phyloP scores from a whole-genome alignment of 2,888 invertebrate genomes.

The Cetonia aurata region DNA sequence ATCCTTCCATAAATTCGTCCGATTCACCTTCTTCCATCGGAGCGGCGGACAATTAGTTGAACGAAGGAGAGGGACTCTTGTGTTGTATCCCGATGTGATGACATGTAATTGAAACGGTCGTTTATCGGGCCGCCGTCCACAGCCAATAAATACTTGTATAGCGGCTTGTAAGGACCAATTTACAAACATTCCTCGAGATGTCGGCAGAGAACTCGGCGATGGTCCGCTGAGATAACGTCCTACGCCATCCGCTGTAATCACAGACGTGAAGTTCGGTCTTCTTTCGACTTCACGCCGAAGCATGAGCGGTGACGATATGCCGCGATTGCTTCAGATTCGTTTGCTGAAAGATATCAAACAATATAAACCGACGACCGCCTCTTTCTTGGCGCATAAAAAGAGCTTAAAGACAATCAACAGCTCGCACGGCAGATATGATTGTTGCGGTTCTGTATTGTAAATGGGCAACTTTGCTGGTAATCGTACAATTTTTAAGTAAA shows the following conservation, averaged over 20 bases:
- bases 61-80: constrained; percentile 39
- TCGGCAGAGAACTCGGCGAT: constrained; percentile 61
- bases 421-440: constrained; percentile 4
- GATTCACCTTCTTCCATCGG: constrained; percentile 28
- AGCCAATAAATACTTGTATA: constrained; percentile 55
- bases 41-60: constrained; percentile 40
- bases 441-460: constrained; percentile 1
- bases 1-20: constrained; percentile 38
- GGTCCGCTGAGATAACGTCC: constrained; percentile 54
- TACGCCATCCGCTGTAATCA: constrained; percentile 32
- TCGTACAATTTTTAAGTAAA: no score
- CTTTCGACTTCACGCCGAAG: background rate
- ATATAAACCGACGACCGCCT: constrained; percentile 15
- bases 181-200: constrained; percentile 64
- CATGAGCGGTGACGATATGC: background rate
- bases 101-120: constrained; percentile 48
- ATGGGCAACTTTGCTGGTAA: no score
- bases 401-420: background rate
- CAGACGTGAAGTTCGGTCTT: constrained; percentile 19
- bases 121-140: constrained; percentile 47
- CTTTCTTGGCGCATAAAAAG: background rate
- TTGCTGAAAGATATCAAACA: constrained; percentile 23
- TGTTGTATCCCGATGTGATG: constrained; percentile 43
- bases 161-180: constrained; percentile 65
- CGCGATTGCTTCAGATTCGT: constrained; percentile 1